Conservation (phyloP, 2,888 invertebrate genomes). For the Drosophila prostipennis region DNA sequence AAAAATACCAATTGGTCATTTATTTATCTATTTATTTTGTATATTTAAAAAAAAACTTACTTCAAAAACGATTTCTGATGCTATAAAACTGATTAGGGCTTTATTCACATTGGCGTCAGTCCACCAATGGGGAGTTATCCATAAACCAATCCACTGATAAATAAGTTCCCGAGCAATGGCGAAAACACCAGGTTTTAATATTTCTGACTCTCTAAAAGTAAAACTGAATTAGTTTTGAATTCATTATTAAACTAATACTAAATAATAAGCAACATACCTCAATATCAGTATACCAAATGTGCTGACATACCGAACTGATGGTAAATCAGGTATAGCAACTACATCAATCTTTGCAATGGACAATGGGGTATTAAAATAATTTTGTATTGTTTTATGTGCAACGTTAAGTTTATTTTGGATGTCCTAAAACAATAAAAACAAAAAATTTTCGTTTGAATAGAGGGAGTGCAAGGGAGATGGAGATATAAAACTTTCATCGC, state of each 20-base stretch:
- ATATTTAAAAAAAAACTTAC: conserved; percentile 82
- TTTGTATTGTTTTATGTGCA: conserved; percentile 83
- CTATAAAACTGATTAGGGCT: conserved; percentile 90
- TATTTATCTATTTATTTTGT: neutral
- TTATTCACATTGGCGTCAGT: conserved; percentile 91
- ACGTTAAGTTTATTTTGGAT: conserved; percentile 1
- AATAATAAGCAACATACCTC: conserved; percentile 86
- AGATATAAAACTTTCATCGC: no score
- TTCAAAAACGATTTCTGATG: conserved; percentile 89
- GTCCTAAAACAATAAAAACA: neutral
- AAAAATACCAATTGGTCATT: neutral
- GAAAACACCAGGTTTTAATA: conserved; percentile 6
- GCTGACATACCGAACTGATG: conserved; percentile 89
- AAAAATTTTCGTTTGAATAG: no score
- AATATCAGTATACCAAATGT: conserved; percentile 92
- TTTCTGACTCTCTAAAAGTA: conserved; percentile 17
- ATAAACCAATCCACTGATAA: conserved; percentile 92
- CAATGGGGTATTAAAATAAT: conserved; percentile 88
- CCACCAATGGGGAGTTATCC: conserved; percentile 91
- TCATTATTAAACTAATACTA: neutral
- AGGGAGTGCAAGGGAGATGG: no score
- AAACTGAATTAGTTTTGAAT: neutral
- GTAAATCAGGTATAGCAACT: conserved; percentile 89
- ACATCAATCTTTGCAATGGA: conserved; percentile 89
- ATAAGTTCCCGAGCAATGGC: conserved; percentile 89